Evolutionary conservation across 2,888 invertebrate genomes (phyloP).

Genomic region (Petrolisthes cinctipes): DNA sequence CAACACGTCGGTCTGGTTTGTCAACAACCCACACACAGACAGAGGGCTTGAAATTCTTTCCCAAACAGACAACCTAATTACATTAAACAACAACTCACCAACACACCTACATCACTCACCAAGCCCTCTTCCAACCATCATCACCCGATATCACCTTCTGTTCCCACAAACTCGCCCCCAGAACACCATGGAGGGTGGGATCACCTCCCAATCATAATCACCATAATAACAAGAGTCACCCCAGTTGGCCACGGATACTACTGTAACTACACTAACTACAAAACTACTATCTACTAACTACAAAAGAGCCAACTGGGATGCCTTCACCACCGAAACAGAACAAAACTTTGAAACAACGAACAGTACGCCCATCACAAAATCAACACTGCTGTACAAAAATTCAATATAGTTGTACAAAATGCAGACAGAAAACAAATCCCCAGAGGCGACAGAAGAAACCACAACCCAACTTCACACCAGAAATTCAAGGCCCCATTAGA

Average conservation of each 20-base stretch:
- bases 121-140: slow-evolving; percentile 7
- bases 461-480: too few species aligned
- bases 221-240: background rate
- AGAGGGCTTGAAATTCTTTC: background rate
- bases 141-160: slow-evolving; percentile 14
- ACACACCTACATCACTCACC: background rate
- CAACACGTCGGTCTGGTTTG: background rate
- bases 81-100: background rate
- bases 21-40: slow-evolving; percentile 15
- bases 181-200: background rate
- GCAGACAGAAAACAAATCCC: too few species aligned
- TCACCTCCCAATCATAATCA: background rate
- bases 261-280: too few species aligned
- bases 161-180: background rate
- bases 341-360: slow-evolving; percentile 4
- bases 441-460: too few species aligned
- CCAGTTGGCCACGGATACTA: background rate
- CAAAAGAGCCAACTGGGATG: slow-evolving; percentile 20
- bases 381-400: background rate
- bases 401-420: too few species aligned
- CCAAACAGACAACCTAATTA: background rate
- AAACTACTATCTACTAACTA: too few species aligned
- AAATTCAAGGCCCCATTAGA: too few species aligned
- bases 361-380: slow-evolving; percentile 10
- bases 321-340: slow-evolving; percentile 4